Base-by-base conservation (phyloP, 2,797 vertebrate genomes). In the Phrynocephalus guinanensis region DNA sequence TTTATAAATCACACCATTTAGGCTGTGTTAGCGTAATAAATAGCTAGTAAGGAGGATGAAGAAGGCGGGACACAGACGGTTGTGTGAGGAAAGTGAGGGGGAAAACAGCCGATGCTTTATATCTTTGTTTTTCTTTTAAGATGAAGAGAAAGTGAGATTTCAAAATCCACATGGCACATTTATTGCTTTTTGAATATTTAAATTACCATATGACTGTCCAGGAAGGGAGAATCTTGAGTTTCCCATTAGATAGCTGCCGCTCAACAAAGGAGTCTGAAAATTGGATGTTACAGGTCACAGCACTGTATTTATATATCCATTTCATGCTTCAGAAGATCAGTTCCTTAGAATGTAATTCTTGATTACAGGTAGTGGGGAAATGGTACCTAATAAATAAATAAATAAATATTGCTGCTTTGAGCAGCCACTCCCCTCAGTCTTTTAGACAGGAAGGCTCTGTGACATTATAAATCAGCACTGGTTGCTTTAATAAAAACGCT, bases 281-380 rank as follows among this genome's bases (percentile, higher is more conserved):
- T 95, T 92, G 91, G 91, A 94, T 93, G 92, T 95, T 94, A 93
- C 92, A 95, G 93, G 91, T 93, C 90, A 93, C 67, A 86, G 92
- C 88, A 91, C 90, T 93, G 91, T 94, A 90, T 94, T 95, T 95
- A 91, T 94, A 87, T 79, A 94, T 90, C 92, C 88, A 94, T 95
- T 96, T 96, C 93, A 95, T 95, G 93, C 93, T 95, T 96, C 92
- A 95, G 91, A 82, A 94, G 92, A 85, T 81, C 87, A 68, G 75
- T 84, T 87, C 73, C 89, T 94, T 93, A 89, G 18, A 93, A 89
- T 72, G 92, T 84, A 91, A 92, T 90, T 86, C 89, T 93, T 94
- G 94, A 95, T 96, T 94, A 92, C 50, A 15, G 90, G 48, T 60
- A 63, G 63, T 10, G 50, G 82, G 84, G 89, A 92, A 84, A 88